Percentiles rank a stretch among this genome's conserved stretches.
Evolutionary conservation across 2,113 vertebrate genomes (phyloP).

Genomic region (Entomyzon cyanotis): DNA sequence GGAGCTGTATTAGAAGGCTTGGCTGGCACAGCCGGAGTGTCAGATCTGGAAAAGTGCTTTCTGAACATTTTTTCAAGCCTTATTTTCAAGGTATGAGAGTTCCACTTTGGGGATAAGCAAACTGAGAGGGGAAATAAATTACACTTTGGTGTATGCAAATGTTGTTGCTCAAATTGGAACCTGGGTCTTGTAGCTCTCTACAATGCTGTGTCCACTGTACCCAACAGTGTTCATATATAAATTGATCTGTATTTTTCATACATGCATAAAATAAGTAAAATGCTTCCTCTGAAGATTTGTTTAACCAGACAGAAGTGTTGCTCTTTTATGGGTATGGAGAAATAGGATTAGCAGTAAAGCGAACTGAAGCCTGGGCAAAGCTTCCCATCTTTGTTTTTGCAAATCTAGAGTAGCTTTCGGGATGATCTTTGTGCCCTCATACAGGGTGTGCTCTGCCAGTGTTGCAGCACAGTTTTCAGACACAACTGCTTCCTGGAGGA

Average conservation of each 20-base stretch:
- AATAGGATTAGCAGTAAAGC: not conserved
- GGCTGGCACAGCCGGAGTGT: not conserved
- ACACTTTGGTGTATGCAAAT: not conserved
- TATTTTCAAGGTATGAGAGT: not conserved
- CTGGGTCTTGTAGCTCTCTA: not conserved
- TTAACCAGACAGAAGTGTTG: not conserved
- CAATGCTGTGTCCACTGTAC: not conserved
- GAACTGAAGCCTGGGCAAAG: not conserved
- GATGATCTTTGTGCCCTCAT: not conserved
- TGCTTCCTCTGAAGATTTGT: not conserved
- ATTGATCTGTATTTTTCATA: not conserved
- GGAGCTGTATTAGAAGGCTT: not conserved
- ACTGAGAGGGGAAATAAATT: not conserved
- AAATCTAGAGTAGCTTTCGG: not conserved
- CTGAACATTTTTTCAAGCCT: not conserved
- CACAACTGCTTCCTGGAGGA: not conserved
- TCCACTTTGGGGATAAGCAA: rapidly evolving
- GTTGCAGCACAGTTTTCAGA: not conserved
- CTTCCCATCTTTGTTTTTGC: not conserved
- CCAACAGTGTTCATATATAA: not conserved
- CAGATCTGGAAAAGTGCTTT: not conserved
- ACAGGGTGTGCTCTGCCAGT: rapidly evolving
- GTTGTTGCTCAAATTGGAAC: not conserved
- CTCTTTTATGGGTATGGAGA: not conserved
- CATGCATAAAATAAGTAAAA: not conserved